Evolutionary conservation across 2,888 invertebrate species (phyloP), one percentile per base, ranked within the genome.

Genomic region (Leptinotarsa juncta): DNA sequence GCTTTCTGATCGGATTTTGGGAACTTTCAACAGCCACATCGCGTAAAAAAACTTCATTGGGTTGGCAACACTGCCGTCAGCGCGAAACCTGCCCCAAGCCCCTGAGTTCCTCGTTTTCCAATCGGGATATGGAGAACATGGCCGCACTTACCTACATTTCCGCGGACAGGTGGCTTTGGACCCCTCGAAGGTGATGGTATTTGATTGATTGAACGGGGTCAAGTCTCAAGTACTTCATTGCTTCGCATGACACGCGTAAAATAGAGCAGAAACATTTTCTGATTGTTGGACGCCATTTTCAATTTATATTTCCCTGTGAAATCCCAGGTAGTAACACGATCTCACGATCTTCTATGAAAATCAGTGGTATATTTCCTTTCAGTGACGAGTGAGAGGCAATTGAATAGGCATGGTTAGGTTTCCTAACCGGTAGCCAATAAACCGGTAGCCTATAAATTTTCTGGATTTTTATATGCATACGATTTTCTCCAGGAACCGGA

Each of bases 81-180:
- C 18, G 62, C 62, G 49, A 55, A 73, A 65, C 73, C 73, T 67
- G 73, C 68, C 69, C 69, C 69, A 69, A 55, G 67, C 26, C 50
- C 67, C 57, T 10, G 42, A 71, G 66, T 66, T 71, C 66, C 71
- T 65, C 57, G 62, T 49, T 70, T 70, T 26, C 18, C 23, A 20
- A 57, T 57, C 57, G 57, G 26, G 15, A 60, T 57, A 53, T 67
- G 4, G 65, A 62, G 51, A 65, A 68, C 67, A 57, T 66, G 53
- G 72, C 72, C 60, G 72, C 72, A 62, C 67, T 72, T 26, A 60
- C 67, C 72, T 32, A 72, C 49, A 68, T 72, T 67, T 5, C 60
- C n/a, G 50, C 60, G 15, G 32, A 48, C 72, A 72, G 57, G 72
- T 67, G 67, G 53, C 42, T 51, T 57, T 3, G 20, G 12, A 23